Percentiles rank a stretch among this genome's conserved stretches.
Evolutionary conservation across 2,797 vertebrate genomes (phyloP).

Genomic region (Masticophis lateralis): DNA sequence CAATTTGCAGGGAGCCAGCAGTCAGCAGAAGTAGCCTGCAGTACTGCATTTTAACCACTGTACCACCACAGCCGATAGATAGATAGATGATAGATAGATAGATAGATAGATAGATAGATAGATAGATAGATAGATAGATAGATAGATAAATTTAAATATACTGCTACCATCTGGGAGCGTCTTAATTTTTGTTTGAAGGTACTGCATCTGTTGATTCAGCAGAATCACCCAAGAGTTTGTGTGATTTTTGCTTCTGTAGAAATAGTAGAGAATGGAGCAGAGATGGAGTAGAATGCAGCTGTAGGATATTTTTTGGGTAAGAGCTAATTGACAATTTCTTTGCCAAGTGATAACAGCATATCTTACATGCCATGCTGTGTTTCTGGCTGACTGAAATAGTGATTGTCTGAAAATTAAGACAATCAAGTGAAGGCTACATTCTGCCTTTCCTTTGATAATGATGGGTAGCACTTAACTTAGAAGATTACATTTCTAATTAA

Average conservation of each 20-base stretch:
- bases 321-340: neutral
- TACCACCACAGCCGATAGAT: too few species aligned
- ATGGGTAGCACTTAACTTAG: neutral
- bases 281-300: neutral
- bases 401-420: neutral
- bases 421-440: neutral
- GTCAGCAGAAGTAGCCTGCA: too few species aligned
- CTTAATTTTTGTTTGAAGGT: neutral
- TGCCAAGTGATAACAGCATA: neutral
- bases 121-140: too few species aligned
- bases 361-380: neutral
- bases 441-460: neutral
- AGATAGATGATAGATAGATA: too few species aligned
- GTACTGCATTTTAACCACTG: too few species aligned
- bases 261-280: neutral
- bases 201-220: neutral
- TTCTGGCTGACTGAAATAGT: neutral
- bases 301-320: neutral
- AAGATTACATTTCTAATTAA: neutral
- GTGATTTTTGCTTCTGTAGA: neutral
- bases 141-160: neutral
- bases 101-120: slow-evolving; percentile 37
- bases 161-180: neutral
- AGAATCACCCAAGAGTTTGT: neutral
- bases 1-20: too few species aligned